Conservation (phyloP, 2,888 invertebrate species). For the Boloria selene region DNA sequence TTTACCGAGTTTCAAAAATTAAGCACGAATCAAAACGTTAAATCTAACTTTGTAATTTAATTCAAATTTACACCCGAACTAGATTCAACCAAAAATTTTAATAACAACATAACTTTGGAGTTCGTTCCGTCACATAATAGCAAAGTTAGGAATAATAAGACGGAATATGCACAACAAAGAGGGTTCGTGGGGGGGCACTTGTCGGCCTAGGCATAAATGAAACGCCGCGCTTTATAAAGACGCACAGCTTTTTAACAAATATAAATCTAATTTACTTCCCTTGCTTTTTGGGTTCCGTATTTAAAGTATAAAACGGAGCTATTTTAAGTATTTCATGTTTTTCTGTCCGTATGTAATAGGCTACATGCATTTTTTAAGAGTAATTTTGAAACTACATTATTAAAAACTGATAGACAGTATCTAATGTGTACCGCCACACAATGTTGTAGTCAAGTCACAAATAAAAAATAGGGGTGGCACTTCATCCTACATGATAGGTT, state of each 20-base stretch:
- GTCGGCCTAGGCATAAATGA: slow-evolving; percentile 80
- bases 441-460: too few relatives aligned
- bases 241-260: slow-evolving; percentile 80
- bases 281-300: slow-evolving; percentile 54
- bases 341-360: too few relatives aligned
- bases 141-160: slow-evolving; percentile 81
- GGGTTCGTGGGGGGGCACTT: slow-evolving; percentile 68
- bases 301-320: too few relatives aligned
- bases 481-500: too few relatives aligned
- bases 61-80: slow-evolving; percentile 73
- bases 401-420: too few relatives aligned
- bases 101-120: slow-evolving; percentile 81
- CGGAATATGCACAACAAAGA: slow-evolving; percentile 82
- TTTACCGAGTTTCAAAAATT: slow-evolving; percentile 64
- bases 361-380: too few relatives aligned
- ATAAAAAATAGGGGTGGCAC: too few relatives aligned
- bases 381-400: too few relatives aligned
- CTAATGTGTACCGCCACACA: too few relatives aligned
- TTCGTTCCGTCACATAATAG: slow-evolving; percentile 79
- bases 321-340: too few relatives aligned
- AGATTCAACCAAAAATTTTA: slow-evolving; percentile 72
- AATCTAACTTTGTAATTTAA: slow-evolving; percentile 79
- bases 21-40: slow-evolving; percentile 72
- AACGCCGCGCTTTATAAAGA: slow-evolving; percentile 79
- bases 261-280: slow-evolving; percentile 75